Conservation (phyloP, 1,140 invertebrate genomes). For the Procambarus virginalis region DNA sequence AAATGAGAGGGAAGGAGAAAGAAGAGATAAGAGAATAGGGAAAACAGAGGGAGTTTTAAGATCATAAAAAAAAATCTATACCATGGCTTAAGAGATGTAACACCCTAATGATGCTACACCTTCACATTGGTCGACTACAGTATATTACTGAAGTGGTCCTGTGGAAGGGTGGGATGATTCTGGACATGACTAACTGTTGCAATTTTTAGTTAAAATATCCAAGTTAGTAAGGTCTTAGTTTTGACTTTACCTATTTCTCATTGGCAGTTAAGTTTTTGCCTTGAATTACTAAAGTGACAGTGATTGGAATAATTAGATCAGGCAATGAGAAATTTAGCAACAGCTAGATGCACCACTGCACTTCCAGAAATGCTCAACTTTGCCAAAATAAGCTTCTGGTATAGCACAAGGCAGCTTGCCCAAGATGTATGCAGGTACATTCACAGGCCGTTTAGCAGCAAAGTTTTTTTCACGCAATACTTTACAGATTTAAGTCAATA, state of each 20-base stretch:
- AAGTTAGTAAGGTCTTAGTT: too few relatives aligned
- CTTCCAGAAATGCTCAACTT: background rate
- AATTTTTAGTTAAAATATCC: background rate
- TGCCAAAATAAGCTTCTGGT: background rate
- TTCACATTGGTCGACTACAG: background rate
- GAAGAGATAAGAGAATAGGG: background rate
- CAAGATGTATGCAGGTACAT: constrained; percentile 13
- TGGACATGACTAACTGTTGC: background rate
- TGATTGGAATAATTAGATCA: background rate
- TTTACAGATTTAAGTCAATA: background rate
- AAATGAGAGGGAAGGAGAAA: background rate
- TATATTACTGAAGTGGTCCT: background rate
- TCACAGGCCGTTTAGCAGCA: constrained; percentile 10
- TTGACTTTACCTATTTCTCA: too few relatives aligned
- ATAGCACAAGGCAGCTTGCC: background rate
- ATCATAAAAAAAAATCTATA: background rate
- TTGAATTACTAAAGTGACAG: background rate
- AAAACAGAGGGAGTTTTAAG: background rate
- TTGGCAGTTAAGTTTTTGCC: background rate
- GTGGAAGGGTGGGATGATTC: background rate
- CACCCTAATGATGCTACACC: background rate
- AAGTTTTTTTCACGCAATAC: background rate
- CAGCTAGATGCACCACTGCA: background rate
- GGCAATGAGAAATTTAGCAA: background rate
- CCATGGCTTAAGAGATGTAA: background rate